A percentile compares a stretch with the other conserved stretches of the same genome.
Evolutionary conservation across 2,113 vertebrate species (phyloP).

Genomic region (Holacanthus passer): DNA sequence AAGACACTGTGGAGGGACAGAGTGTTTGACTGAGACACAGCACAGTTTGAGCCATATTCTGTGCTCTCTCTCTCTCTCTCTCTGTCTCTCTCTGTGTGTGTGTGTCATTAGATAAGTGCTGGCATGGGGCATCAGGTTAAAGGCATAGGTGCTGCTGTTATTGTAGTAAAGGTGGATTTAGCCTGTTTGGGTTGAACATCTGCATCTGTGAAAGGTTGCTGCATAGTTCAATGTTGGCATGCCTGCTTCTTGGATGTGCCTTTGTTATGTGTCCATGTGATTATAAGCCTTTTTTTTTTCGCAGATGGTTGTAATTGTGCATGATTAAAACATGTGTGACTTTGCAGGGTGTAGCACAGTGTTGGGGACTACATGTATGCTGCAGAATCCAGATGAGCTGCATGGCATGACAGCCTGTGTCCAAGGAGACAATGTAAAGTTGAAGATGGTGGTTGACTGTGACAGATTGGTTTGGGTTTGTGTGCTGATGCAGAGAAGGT

Average conservation of each 20-base stretch:
- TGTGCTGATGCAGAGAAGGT: slow-evolving; percentile 63
- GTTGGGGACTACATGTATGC: slow-evolving; percentile 19
- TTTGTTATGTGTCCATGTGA: slow-evolving; percentile 45
- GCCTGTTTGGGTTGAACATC: slow-evolving; percentile 43
- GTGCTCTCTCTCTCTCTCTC: too few species aligned
- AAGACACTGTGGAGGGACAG: slow-evolving; percentile 71
- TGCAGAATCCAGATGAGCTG: slow-evolving; percentile 60
- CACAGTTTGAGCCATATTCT: slow-evolving; percentile 63
- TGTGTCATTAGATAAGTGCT: slow-evolving; percentile 80
- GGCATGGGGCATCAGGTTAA: slow-evolving; percentile 81
- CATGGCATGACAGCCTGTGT: slow-evolving; percentile 60
- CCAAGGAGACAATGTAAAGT: slow-evolving; percentile 78
- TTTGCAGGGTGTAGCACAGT: slow-evolving; percentile 52
- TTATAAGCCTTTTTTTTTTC: not conserved
- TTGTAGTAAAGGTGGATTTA: slow-evolving; percentile 53
- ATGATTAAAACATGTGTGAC: slow-evolving; percentile 58
- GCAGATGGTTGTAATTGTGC: slow-evolving; percentile 43
- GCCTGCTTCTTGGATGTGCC: slow-evolving; percentile 54
- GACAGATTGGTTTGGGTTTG: slow-evolving; percentile 66
- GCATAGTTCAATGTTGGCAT: slow-evolving; percentile 56
- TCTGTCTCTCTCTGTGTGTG: too few species aligned
- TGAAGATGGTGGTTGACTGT: slow-evolving; percentile 72
- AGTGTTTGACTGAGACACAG: slow-evolving; percentile 69
- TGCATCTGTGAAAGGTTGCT: slow-evolving; percentile 59
- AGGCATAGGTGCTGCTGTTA: slow-evolving; percentile 55